phyloP scores from a whole-genome alignment of 2,888 invertebrate species.

The Tetragonula carbonaria region DNA sequence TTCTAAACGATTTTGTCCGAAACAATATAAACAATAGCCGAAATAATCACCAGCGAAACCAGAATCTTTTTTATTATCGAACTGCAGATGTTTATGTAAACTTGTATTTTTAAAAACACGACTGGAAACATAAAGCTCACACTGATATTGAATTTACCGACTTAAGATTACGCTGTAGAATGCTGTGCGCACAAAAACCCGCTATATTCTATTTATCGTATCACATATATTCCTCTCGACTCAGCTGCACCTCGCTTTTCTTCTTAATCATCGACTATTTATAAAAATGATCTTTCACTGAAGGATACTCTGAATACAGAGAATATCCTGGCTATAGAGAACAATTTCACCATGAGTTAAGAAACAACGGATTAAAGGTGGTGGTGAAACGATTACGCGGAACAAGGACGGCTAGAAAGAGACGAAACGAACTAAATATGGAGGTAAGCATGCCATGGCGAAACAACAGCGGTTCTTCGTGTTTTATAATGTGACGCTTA shows the following conservation, averaged over 20 bases:
- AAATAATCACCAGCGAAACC: too few species aligned
- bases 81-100: too few species aligned
- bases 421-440: constrained; percentile 10
- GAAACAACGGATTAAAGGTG: not conserved
- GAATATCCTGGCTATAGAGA: not conserved
- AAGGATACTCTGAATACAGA: not conserved
- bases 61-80: too few species aligned
- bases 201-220: not conserved
- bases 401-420: not conserved
- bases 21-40: too few species aligned
- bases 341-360: not conserved
- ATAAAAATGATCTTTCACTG: not conserved
- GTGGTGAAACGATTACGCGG: not conserved
- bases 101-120: too few species aligned
- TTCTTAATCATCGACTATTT: not conserved
- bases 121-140: too few species aligned
- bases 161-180: too few species aligned
- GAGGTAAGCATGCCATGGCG: not conserved
- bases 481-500: constrained; percentile 40
- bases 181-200: too few species aligned
- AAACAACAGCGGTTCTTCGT: constrained; percentile 21
- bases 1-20: not conserved
- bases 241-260: not conserved
- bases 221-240: too few species aligned
- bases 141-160: too few species aligned